Conservation (phyloP, 2,888 invertebrate species). For the Hyalella azteca region DNA sequence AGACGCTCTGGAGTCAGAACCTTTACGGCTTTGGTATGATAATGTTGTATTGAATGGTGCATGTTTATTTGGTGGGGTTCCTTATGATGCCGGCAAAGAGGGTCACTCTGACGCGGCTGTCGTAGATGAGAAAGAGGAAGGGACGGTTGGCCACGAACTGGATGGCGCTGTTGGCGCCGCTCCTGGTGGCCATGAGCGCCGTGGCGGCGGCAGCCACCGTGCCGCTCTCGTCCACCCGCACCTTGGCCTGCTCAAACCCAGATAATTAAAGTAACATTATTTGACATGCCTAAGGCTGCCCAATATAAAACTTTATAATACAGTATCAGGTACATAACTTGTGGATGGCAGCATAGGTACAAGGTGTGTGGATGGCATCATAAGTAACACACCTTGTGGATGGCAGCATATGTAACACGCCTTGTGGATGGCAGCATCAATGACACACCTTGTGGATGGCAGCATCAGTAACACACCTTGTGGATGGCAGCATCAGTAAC, state of each 20-base stretch:
- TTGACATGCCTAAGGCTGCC: too few species aligned
- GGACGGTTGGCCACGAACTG: slow-evolving; percentile 42
- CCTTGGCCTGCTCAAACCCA: slow-evolving; percentile 48
- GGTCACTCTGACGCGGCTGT: slow-evolving; percentile 34
- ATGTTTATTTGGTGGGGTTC: slow-evolving; percentile 13
- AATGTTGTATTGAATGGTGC: not conserved
- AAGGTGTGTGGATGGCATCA: too few species aligned
- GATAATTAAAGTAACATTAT: too few species aligned
- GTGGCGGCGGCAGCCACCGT: slow-evolving; percentile 54
- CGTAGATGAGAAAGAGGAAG: slow-evolving; percentile 47
- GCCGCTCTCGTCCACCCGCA: slow-evolving; percentile 53
- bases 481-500: too few species aligned
- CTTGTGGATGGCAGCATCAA: too few species aligned
- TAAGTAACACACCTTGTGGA: too few species aligned
- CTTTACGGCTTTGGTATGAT: too few species aligned
- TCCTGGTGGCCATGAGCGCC: slow-evolving; percentile 44
- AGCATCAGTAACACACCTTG: too few species aligned
- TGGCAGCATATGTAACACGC: too few species aligned
- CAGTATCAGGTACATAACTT: not conserved
- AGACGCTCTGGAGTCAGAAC: too few species aligned
- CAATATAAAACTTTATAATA: not conserved
- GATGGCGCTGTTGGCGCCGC: slow-evolving; percentile 2
- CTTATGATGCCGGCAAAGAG: slow-evolving; percentile 42
- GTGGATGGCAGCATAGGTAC: not conserved
- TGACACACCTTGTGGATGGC: too few species aligned